A percentile compares a stretch with the other conserved stretches of the same genome.
Evolutionary conservation across 2,797 vertebrate species (phyloP).

Genomic region (Phyllotis vaccarum): DNA sequence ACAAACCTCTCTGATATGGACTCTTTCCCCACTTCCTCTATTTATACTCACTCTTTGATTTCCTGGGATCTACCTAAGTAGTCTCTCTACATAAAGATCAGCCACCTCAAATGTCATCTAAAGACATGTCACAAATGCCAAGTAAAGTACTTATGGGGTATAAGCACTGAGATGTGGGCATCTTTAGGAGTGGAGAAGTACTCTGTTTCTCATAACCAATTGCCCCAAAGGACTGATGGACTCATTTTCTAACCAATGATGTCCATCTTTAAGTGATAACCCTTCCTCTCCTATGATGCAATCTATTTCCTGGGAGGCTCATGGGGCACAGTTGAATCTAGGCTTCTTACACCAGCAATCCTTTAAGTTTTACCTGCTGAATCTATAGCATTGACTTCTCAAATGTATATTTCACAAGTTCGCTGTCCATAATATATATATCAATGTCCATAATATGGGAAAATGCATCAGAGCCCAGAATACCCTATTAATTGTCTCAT

Average conservation of each 20-base stretch:
- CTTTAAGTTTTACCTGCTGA: neutral
- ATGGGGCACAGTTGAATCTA: accelerated
- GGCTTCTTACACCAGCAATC: no score
- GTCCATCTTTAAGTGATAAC: neutral
- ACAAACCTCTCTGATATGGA: neutral
- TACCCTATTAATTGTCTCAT: neutral
- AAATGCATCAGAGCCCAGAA: neutral
- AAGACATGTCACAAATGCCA: neutral
- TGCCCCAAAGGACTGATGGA: neutral
- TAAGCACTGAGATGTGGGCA: neutral
- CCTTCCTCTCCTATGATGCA: accelerated
- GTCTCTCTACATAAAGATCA: neutral
- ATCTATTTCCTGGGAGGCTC: neutral
- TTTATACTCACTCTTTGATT: neutral
- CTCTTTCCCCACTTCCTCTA: neutral
- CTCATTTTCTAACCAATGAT: neutral
- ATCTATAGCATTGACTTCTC: neutral
- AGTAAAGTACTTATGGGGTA: neutral
- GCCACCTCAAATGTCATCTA: neutral
- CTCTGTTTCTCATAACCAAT: neutral
- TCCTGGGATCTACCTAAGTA: neutral
- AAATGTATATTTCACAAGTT: neutral
- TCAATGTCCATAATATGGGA: neutral
- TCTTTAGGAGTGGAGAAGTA: neutral
- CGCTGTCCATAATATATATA: accelerated